Evolutionary conservation across 2,888 invertebrate genomes (phyloP), one percentile per base, ranked within the genome.

Genomic region (Chaetogeoica ovagalla): DNA sequence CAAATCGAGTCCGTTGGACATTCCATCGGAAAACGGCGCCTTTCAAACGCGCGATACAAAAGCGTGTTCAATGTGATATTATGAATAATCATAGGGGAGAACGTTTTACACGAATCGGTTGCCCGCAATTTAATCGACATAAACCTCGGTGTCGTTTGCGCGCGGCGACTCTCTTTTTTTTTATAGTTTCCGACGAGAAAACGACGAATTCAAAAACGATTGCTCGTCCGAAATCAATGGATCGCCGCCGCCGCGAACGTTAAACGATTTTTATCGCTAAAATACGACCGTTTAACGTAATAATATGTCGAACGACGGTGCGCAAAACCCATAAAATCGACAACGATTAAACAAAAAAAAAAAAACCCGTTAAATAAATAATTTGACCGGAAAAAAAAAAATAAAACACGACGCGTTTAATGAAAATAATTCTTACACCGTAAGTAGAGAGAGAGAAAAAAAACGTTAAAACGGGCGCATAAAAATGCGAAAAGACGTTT

Each of bases 201-300:
- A 71, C 71, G 19, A 71, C 71, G 71, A 79, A 71, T 65, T 79
- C 62, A 55, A 79, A 30, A 30, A 30, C 57, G 79, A 79, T 71
- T 65, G 23, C 63, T 48, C n/a, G 79, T 57, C 48, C 55, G 39
- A 79, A 71, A 77, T 77, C 70, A 77, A 71, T 71, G 70, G 63
- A 57, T 15, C 63, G 43, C 79, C 9, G 43, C 7, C 43, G 43
- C 43, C 43, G 43, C 43, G 43, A 43, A 43, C 43, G 43, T 43
- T 76, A 79, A 70, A 79, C 70, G 70, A 43, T 43, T 59, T 76
- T 68, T 76, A 76, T 76, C 23, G 48, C 59, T 68, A 59, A 76
- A 69, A 57, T 9, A 62, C 48, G 59, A 60, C 68, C 69, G 39
- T 70, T 70, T 70, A 37, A 60, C 3, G 43, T 30, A 62, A 69